Conservation (phyloP, 37 sponge, comb jelly and placozoan genomes). For the Halisarca cf. caerulea region DNA sequence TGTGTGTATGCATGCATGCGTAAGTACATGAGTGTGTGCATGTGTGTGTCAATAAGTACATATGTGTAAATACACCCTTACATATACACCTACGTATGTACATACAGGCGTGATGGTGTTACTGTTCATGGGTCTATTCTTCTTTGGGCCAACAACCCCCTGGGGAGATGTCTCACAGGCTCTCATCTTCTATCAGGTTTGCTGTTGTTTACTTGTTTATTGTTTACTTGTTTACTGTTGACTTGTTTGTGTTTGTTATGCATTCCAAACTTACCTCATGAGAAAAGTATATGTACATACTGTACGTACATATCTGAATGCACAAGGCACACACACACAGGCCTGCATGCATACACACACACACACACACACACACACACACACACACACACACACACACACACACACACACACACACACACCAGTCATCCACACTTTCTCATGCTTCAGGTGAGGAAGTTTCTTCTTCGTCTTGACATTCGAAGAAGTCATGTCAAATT, state of each 20-base stretch:
- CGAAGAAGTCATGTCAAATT: constrained; percentile 96
- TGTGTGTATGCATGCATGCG: not conserved
- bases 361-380: too few species aligned
- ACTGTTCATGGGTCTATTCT: constrained; percentile 79
- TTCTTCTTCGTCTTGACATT: constrained; percentile 91
- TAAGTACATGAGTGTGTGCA: not conserved
- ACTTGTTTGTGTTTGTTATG: too few species aligned
- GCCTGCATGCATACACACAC: too few species aligned
- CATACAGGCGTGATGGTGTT: constrained; percentile 67
- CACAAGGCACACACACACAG: too few species aligned
- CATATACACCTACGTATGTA: not conserved
- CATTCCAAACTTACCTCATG: too few species aligned
- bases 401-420: not conserved
- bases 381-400: too few species aligned
- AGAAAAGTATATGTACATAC: too few species aligned
- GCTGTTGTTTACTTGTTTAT: not conserved
- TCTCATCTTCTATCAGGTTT: constrained; percentile 98
- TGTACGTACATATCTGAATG: too few species aligned
- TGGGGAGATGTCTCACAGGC: constrained; percentile 99
- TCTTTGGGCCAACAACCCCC: constrained; percentile 85
- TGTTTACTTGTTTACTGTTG: too few species aligned
- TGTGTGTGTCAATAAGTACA: not conserved
- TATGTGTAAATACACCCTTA: not conserved
- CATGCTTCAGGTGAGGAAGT: constrained; percentile 91
- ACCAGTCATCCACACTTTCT: not conserved